Conservation (phyloP, 30 jellyfish, hydroid and myxozoan species). For the Chironex yamaguchii region DNA sequence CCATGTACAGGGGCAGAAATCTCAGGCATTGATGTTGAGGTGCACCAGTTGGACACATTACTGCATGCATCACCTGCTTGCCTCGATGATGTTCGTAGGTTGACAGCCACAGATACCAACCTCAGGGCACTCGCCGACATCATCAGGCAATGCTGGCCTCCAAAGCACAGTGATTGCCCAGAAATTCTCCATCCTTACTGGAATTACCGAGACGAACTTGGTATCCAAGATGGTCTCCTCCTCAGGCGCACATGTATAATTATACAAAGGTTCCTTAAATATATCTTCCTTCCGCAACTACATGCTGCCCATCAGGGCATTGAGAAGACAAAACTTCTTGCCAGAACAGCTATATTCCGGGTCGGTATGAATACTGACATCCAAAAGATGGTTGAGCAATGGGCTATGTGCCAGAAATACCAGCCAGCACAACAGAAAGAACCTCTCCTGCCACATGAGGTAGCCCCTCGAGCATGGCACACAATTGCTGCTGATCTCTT, state of each 20-base stretch:
- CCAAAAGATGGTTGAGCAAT: no score
- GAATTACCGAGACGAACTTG: slow-evolving; percentile 27
- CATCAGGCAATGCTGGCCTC: slow-evolving; percentile 14
- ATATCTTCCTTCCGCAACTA: slow-evolving; percentile 5
- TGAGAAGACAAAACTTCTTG: slow-evolving; percentile 15
- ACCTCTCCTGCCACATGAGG: no score
- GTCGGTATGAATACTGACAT: slow-evolving; percentile 16
- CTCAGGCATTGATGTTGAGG: not conserved
- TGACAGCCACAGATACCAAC: slow-evolving; percentile 11
- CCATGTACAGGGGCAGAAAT: not conserved
- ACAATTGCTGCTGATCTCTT: no score
- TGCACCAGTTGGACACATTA: not conserved
- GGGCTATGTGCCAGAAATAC: no score
- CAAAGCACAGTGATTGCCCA: slow-evolving; percentile 1
- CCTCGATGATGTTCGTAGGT: not conserved
- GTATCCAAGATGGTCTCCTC: slow-evolving; percentile 2
- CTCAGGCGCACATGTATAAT: slow-evolving; percentile 5
- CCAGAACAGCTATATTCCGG: slow-evolving; percentile 41
- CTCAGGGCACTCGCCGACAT: slow-evolving; percentile 6
- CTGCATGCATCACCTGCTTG: slow-evolving; percentile 34
- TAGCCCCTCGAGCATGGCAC: no score
- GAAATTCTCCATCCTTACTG: not conserved
- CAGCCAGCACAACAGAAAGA: no score
- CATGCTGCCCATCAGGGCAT: slow-evolving; percentile 54
- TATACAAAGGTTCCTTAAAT: not conserved